Percentiles rank a stretch among this genome's conserved stretches.
Evolutionary conservation across 2,888 invertebrate genomes (phyloP).

Genomic region (Mythimna loreyi): DNA sequence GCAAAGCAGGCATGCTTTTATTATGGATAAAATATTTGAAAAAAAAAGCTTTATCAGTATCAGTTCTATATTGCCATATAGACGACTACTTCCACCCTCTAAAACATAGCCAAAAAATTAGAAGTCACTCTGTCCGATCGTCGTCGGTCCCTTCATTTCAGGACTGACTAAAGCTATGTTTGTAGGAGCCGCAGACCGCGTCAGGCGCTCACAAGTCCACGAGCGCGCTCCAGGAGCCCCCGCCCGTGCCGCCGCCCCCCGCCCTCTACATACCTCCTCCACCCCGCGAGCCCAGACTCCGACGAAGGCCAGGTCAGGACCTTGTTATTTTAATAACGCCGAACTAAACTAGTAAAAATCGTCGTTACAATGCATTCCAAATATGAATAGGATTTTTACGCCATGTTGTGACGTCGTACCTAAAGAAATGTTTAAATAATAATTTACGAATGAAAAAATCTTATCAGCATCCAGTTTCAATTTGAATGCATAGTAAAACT

Average conservation of each 20-base stretch:
- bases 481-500: too few relatives aligned
- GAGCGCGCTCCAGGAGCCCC: constrained; percentile 81
- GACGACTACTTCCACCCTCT: neutral
- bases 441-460: too few relatives aligned
- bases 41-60: too few relatives aligned
- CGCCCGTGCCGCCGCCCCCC: constrained; percentile 86
- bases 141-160: neutral
- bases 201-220: constrained; percentile 81
- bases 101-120: neutral
- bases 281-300: constrained; percentile 67
- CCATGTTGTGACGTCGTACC: too few relatives aligned
- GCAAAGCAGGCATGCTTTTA: too few relatives aligned
- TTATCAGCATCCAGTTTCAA: too few relatives aligned
- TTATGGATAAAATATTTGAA: too few relatives aligned
- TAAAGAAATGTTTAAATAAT: too few relatives aligned
- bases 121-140: neutral
- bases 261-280: constrained; percentile 79
- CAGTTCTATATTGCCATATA: too few relatives aligned
- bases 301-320: constrained; percentile 69
- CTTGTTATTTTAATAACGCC: neutral
- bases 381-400: too few relatives aligned
- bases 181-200: constrained; percentile 61
- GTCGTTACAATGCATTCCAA: neutral
- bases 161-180: constrained; percentile 1
- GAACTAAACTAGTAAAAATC: neutral